Percentiles rank a stretch among this genome's conserved stretches.
phyloP scores from a whole-genome alignment of 2,888 invertebrate genomes.

The Drosophila neutralis region DNA sequence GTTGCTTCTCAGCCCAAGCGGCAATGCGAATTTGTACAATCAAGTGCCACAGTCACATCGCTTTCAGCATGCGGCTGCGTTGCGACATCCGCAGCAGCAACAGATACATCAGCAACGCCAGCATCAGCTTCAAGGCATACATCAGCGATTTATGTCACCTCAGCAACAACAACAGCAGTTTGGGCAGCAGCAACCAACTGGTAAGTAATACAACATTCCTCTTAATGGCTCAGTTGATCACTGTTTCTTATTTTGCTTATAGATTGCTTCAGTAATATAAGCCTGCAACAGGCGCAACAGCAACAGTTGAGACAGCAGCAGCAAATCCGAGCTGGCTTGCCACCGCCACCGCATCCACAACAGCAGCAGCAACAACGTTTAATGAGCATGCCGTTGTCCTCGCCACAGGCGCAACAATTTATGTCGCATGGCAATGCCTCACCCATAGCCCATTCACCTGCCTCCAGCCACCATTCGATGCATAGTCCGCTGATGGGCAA shows the following conservation, averaged over 20 bases:
- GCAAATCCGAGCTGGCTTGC: conserved; percentile 67
- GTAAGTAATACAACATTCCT: conserved; percentile 28
- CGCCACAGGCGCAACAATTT: conserved; percentile 71
- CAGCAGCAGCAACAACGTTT: conserved; percentile 70
- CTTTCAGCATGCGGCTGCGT: conserved; percentile 71
- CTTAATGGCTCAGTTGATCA: background rate
- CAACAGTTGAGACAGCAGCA: conserved; percentile 76
- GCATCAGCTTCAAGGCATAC: conserved; percentile 70
- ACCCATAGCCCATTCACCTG: conserved; percentile 80
- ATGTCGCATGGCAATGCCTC: conserved; percentile 73
- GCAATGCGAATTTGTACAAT: conserved; percentile 68
- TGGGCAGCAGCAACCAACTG: conserved; percentile 56
- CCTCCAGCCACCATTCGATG: conserved; percentile 82
- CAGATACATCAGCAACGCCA: conserved; percentile 69
- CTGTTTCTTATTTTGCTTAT: background rate
- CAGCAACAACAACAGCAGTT: conserved; percentile 74
- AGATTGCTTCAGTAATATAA: conserved; percentile 69
- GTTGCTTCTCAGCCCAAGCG: conserved; percentile 76
- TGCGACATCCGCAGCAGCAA: conserved; percentile 74
- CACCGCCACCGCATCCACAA: conserved; percentile 67
- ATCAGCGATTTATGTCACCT: conserved; percentile 70
- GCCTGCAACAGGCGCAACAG: conserved; percentile 49
- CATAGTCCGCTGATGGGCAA: conserved; percentile 80
- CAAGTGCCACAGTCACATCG: conserved; percentile 58
- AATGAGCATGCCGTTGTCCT: conserved; percentile 70